Evolutionary conservation across 2,113 vertebrate genomes (phyloP), one percentile per base, ranked within the genome.

Genomic region (Aegypius monachus): DNA sequence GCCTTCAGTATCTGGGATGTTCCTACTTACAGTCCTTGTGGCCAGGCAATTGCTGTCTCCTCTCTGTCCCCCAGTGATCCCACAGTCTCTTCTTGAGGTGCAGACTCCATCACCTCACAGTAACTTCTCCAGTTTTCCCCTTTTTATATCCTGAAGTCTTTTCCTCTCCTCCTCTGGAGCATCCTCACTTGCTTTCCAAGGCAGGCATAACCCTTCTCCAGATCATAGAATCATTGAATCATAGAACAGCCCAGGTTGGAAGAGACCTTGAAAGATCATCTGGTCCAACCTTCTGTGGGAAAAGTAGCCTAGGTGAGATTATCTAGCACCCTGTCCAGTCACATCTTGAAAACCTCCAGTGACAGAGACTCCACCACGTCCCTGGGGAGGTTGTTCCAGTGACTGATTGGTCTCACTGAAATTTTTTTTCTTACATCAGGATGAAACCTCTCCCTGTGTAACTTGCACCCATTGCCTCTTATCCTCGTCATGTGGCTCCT

Each of bases 21-120:
- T 87, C 18, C 15, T 72, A 32, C 18, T 80, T 83, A 53, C 3
- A 47, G 4, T 75, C 18, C 18, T 59, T 13, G 63, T 7, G 8
- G 4, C 6, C 15, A 73, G 13, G 8, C 1, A 45, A 34, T 70
- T 85, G 3, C 6, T 61, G 11, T 29, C 21, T n/a, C 6, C 3
- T 13, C 4, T 84, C 14, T 31, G 9, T 47, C 13, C 4, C 6
- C 0, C 10, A 53, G 1, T 50, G 42, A 19, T 70, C 3, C 1
- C 40, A 84, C 23, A 50, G 7, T 16, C 27, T 63, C 36, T 21
- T 90, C 21, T 27, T 68, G 29, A 81, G 7, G 13, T 81, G 25
- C 5, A 73, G 22, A 32, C 32, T 81, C 34, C 19, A 6, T 10
- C 3, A 16, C 1, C 4, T 59, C 31, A 32, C 43, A 62, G 17